These are phyloP conservation scores for Ranitomeya variabilis DNA, from an alignment of 2,113 vertebrate genomes.

Conservation along the genomic window DNA sequence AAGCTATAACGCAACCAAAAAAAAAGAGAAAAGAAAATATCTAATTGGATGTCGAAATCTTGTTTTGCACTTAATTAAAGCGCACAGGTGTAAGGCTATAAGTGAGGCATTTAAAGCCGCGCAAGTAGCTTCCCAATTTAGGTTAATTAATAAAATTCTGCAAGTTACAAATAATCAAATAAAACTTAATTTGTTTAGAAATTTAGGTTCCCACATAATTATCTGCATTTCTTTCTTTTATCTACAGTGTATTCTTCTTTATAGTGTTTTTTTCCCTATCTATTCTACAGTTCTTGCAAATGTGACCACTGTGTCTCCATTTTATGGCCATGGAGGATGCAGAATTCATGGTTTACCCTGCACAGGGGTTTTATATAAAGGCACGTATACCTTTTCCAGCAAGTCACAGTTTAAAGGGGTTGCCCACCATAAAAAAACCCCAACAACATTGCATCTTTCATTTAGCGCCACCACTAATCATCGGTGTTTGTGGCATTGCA, in stretches of 20 bases:
- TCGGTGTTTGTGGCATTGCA: too few species aligned
- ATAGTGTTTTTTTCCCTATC: not conserved
- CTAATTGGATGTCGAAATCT: conserved; percentile 47
- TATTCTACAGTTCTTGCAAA: not conserved
- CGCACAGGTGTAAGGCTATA: conserved; percentile 40
- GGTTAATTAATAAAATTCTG: conserved; percentile 29
- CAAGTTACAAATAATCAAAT: conserved; percentile 44
- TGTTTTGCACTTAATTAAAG: conserved; percentile 52
- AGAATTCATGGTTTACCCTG: too few species aligned
- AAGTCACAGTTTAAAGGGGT: too few species aligned
- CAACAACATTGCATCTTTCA: too few species aligned
- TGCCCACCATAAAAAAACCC: too few species aligned
- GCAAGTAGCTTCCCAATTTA: conserved; percentile 11
- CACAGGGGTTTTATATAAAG: too few species aligned
- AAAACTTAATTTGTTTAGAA: conserved; percentile 44
- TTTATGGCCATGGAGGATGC: too few species aligned
- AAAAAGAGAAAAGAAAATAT: not conserved
- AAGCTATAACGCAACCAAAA: conserved; percentile 22
- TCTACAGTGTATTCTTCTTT: not conserved
- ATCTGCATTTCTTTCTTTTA: not conserved
- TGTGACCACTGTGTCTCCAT: too few species aligned
- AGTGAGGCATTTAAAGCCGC: conserved; percentile 12
- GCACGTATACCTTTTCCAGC: too few species aligned
- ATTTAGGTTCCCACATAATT: not conserved
- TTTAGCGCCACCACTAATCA: too few species aligned